These are phyloP conservation scores for human (Homo sapiens) DNA, from an alignment of 2,113 vertebrate species.

Conservation along the genomic window DNA sequence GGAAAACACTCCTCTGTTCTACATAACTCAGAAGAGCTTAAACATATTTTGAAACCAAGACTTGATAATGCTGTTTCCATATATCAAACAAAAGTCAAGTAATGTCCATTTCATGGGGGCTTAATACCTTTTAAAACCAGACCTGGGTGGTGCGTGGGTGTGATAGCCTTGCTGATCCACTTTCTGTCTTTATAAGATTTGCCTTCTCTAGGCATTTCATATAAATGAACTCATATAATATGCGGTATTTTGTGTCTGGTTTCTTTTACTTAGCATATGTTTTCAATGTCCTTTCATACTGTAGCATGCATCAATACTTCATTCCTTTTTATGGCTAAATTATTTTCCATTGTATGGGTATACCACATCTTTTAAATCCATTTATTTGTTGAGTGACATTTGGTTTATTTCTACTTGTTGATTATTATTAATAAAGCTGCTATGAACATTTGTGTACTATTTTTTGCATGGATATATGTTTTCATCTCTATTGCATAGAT, in stretches of 20 bases:
- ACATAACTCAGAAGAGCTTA: too few relatives aligned
- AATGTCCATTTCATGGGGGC: fast-evolving
- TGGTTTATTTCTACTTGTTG: fast-evolving
- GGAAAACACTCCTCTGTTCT: too few relatives aligned
- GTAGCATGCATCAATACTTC: fast-evolving
- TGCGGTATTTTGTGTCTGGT: fast-evolving
- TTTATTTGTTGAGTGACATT: background rate
- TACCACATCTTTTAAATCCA: fast-evolving
- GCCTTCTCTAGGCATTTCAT: fast-evolving
- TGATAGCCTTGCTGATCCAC: fast-evolving
- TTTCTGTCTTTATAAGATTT: background rate
- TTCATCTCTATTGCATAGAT: background rate
- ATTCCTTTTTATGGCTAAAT: fast-evolving
- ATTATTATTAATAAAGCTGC: too few relatives aligned
- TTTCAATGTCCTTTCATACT: fast-evolving
- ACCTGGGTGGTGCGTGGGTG: background rate
- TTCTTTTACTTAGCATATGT: fast-evolving
- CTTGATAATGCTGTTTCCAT: fast-evolving
- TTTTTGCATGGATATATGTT: background rate
- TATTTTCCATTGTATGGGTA: fast-evolving
- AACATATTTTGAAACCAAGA: fast-evolving
- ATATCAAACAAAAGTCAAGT: fast-evolving
- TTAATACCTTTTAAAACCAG: background rate
- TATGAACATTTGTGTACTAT: too few relatives aligned
- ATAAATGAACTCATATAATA: fast-evolving